Evolutionary conservation across 2,113 vertebrate species (phyloP).

Genomic region (Gambusia affinis): DNA sequence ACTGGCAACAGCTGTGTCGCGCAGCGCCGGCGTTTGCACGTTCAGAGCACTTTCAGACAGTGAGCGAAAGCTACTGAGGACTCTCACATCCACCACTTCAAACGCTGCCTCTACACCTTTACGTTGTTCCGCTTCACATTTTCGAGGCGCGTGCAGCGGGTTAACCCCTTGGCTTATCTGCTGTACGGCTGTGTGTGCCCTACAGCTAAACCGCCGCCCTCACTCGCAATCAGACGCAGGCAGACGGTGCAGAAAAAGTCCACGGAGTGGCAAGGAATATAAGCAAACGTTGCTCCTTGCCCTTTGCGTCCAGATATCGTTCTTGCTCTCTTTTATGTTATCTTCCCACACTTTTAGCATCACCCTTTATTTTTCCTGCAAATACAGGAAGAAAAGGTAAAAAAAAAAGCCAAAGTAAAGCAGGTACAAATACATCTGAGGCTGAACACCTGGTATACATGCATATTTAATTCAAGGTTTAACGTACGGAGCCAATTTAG

Average conservation of each 20-base stretch:
- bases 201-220: not conserved
- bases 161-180: constrained; percentile 18
- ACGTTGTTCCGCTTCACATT: not conserved
- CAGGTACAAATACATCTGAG: too few species aligned
- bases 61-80: constrained; percentile 2
- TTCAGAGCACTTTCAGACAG: constrained; percentile 2
- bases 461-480: too few species aligned
- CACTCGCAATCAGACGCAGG: not conserved
- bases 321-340: constrained; percentile 6
- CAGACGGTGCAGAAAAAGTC: constrained; percentile 1
- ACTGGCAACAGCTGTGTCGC: not conserved
- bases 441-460: too few species aligned
- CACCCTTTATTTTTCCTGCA: not conserved
- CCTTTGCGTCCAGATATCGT: constrained; percentile 19
- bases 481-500: too few species aligned
- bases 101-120: not conserved
- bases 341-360: not conserved
- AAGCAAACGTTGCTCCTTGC: not conserved
- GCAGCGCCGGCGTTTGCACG: not conserved
- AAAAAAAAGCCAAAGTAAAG: not conserved
- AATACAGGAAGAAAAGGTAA: not conserved
- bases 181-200: not conserved
- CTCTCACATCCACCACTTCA: constrained; percentile 12
- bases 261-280: too few species aligned
- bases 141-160: not conserved